phyloP scores from a whole-genome alignment of 2,113 vertebrate genomes.

The Pavo muticus region DNA sequence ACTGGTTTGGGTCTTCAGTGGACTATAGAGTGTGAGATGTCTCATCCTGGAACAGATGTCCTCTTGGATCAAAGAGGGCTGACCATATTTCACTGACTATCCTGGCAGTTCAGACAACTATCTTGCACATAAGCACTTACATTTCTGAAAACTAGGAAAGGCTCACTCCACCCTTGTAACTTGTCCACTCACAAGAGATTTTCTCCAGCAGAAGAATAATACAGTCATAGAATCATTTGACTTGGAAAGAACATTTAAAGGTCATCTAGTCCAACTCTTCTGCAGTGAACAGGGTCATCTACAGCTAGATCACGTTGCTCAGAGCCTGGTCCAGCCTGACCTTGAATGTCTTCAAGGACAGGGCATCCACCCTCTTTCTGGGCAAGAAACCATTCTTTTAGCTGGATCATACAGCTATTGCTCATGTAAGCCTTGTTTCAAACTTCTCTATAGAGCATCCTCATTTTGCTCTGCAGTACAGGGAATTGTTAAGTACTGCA shows the following conservation, averaged over 20 bases:
- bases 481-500: not conserved
- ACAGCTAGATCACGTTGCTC: too few relatives aligned
- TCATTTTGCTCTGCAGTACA: not conserved
- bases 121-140: fast-evolving
- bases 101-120: not conserved
- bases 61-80: not conserved
- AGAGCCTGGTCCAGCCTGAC: too few relatives aligned
- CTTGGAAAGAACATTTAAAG: too few relatives aligned
- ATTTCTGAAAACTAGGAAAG: not conserved
- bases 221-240: too few relatives aligned
- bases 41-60: not conserved
- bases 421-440: fast-evolving
- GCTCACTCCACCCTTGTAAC: not conserved
- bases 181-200: fast-evolving
- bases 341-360: too few relatives aligned
- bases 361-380: too few relatives aligned
- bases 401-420: not conserved
- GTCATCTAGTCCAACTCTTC: too few relatives aligned
- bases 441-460: not conserved
- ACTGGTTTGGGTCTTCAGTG: not conserved
- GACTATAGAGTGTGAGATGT: fast-evolving
- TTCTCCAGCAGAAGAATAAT: not conserved
- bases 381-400: not conserved
- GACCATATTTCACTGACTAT: not conserved
- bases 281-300: too few relatives aligned